These are phyloP conservation scores for Phyllotis vaccarum DNA, from an alignment of 2,797 vertebrate species.

Conservation along the genomic window DNA sequence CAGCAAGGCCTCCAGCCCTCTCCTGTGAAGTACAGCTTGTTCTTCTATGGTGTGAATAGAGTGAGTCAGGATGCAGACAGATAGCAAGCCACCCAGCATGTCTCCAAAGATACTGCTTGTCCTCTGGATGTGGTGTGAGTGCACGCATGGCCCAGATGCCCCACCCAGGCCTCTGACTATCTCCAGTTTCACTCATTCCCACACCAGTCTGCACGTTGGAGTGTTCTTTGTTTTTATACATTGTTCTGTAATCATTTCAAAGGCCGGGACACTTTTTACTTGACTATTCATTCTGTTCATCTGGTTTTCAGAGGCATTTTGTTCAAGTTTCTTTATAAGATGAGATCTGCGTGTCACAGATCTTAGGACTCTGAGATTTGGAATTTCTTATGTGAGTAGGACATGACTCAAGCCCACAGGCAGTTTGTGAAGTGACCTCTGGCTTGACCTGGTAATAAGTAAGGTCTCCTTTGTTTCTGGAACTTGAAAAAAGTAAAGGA, in stretches of 20 bases:
- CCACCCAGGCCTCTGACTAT: not conserved
- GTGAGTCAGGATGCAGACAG: not conserved
- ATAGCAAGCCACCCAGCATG: not conserved
- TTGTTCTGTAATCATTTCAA: not conserved
- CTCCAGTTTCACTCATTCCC: not conserved
- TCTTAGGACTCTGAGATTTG: not conserved
- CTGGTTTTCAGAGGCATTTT: not conserved
- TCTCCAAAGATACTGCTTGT: not conserved
- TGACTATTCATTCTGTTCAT: not conserved
- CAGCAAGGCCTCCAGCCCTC: not conserved
- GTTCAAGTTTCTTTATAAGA: not conserved
- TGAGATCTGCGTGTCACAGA: not conserved
- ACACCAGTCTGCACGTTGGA: not conserved
- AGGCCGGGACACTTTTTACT: not conserved
- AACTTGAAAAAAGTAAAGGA: not conserved
- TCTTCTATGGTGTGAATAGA: not conserved
- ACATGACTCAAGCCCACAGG: not conserved
- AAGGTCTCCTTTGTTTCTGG: not conserved
- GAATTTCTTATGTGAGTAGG: not conserved
- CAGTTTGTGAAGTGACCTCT: not conserved
- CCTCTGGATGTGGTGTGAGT: not conserved
- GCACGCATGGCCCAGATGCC: not conserved
- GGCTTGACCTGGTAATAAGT: not conserved
- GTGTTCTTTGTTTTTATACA: not conserved
- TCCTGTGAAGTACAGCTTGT: slow-evolving; percentile 47